Percentiles rank a stretch among this genome's conserved stretches.
phyloP scores from a whole-genome alignment of 2,113 vertebrate genomes.

The Proterorhinus semilunaris region DNA sequence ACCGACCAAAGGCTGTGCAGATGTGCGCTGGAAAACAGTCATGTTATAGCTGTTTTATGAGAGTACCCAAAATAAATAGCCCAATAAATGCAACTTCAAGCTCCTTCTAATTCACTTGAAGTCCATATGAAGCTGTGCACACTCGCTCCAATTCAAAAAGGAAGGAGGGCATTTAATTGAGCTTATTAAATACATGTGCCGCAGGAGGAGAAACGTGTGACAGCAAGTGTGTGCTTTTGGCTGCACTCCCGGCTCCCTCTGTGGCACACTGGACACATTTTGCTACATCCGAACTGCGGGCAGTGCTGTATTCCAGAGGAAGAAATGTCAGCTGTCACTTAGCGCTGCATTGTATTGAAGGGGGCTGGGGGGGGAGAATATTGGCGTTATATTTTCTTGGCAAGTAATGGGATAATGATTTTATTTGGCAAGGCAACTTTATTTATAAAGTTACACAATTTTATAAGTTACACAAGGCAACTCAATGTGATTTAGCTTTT shows the following conservation, averaged over 20 bases:
- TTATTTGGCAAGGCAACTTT: too few species aligned
- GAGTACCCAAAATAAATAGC: slow-evolving; percentile 61
- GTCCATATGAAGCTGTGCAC: slow-evolving; percentile 32
- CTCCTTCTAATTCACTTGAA: slow-evolving; percentile 57
- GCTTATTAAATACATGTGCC: slow-evolving; percentile 33
- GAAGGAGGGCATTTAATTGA: slow-evolving; percentile 16
- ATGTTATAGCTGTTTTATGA: slow-evolving; percentile 64
- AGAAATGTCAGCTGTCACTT: slow-evolving; percentile 55
- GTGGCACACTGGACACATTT: slow-evolving; percentile 36
- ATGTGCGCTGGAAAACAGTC: slow-evolving; percentile 68
- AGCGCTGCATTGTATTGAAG: too few species aligned
- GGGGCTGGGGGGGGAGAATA: too few species aligned
- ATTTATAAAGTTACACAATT: too few species aligned
- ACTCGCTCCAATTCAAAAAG: slow-evolving; percentile 35
- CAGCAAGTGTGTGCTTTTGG: slow-evolving; percentile 20
- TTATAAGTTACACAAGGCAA: too few species aligned
- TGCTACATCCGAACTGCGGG: slow-evolving; percentile 40
- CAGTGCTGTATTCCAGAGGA: slow-evolving; percentile 34
- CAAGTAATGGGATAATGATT: too few species aligned
- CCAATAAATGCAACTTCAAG: slow-evolving; percentile 48
- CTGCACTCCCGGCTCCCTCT: slow-evolving; percentile 15
- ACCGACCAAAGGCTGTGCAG: slow-evolving; percentile 57
- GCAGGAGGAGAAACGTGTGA: not conserved
- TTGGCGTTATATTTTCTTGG: too few species aligned
- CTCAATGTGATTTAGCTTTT: too few species aligned